Conservation (phyloP, 2,888 invertebrate genomes). For the Callinectes sapidus region DNA sequence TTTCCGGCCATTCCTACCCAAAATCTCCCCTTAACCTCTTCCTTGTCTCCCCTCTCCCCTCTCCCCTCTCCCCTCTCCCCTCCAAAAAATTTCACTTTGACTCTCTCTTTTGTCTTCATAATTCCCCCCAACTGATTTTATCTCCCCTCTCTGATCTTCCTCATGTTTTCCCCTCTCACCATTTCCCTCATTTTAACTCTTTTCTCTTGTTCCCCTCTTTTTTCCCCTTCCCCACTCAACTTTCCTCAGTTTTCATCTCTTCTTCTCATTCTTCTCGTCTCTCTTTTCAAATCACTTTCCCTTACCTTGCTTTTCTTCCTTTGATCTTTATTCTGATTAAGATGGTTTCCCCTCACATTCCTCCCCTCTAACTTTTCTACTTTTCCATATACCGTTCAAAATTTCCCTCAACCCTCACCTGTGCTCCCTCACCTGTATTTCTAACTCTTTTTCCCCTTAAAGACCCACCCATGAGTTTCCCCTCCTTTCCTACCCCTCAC, state of each 20-base stretch:
- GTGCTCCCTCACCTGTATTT: not conserved
- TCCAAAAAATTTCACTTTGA: not conserved
- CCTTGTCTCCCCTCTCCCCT: not conserved
- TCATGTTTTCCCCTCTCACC: not conserved
- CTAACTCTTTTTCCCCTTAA: not conserved
- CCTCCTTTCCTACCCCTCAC: not conserved
- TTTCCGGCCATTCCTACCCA: slow-evolving; percentile 1
- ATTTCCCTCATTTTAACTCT: not conserved
- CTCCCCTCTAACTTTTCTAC: not conserved
- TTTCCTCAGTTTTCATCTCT: not conserved
- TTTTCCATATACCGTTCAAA: not conserved
- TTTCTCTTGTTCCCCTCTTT: not conserved
- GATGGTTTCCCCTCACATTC: not conserved
- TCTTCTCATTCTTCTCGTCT: not conserved
- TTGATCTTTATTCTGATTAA: not conserved
- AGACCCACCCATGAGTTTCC: not conserved
- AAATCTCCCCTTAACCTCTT: not conserved
- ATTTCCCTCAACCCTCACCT: slow-evolving; percentile 2
- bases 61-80: not conserved
- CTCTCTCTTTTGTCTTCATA: not conserved
- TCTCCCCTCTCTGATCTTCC: not conserved
- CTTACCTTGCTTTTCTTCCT: not conserved
- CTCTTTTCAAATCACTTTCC: not conserved
- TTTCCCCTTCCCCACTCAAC: not conserved
- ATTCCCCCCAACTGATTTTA: not conserved